Percentiles rank a stretch among this genome's conserved stretches.
phyloP scores from a whole-genome alignment of 53 echinoderm and acorn worm genomes.

The Henricia sp. region DNA sequence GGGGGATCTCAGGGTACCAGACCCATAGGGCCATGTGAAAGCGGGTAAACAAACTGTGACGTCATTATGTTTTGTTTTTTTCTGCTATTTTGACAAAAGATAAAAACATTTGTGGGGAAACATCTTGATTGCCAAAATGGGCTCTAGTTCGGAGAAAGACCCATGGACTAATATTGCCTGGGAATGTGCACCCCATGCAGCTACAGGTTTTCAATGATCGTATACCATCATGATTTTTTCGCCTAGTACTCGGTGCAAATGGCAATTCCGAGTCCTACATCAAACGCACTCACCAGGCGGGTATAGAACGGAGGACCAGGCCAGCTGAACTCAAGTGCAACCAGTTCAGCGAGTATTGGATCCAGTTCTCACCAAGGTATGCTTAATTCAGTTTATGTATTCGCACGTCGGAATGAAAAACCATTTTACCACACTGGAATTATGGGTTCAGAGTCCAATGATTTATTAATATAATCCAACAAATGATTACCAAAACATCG shows the following conservation, averaged over 20 bases:
- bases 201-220: background rate
- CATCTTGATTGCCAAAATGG: background rate
- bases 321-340: background rate
- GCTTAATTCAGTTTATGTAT: background rate
- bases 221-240: background rate
- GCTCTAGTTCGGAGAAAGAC: background rate
- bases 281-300: no score
- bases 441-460: no score
- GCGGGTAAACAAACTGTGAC: no score
- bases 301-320: background rate
- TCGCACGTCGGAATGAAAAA: no score
- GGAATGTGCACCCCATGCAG: background rate
- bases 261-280: slow-evolving; percentile 11
- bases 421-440: no score
- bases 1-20: no score
- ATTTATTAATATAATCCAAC: no score
- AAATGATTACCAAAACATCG: no score
- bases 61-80: no score
- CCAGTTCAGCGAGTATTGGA: slow-evolving; percentile 22
- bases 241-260: background rate
- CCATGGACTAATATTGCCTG: background rate
- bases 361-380: slow-evolving; percentile 38
- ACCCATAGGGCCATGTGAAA: no score
- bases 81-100: no score
- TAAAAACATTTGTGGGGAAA: no score